A percentile compares a stretch with the other conserved stretches of the same genome.
These are phyloP conservation scores for Melopsittacus undulatus DNA, from an alignment of 2,797 vertebrate genomes.

Conservation along the genomic window DNA sequence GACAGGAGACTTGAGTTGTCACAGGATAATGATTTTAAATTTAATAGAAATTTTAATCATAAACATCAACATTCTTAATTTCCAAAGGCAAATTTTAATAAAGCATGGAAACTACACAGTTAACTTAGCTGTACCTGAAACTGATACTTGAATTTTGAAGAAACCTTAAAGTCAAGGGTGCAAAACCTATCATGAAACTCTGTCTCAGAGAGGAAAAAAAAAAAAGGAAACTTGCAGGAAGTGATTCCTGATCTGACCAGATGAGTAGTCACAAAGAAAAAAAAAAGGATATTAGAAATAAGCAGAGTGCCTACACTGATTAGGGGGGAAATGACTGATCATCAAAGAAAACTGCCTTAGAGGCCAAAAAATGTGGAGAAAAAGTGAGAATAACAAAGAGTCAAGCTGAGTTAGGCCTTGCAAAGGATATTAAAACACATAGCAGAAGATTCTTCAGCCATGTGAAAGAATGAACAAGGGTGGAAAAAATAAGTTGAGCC, in stretches of 20 bases:
- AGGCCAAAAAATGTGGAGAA: conserved; percentile 20
- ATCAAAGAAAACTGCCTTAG: conserved; percentile 35
- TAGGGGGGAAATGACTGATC: not conserved
- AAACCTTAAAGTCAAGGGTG: not conserved
- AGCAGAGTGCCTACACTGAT: conserved; percentile 14
- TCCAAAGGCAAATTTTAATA: not conserved
- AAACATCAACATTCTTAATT: not conserved
- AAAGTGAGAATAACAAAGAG: conserved; percentile 48
- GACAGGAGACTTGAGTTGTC: not conserved
- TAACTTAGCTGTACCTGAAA: not conserved
- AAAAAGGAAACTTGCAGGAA: not conserved
- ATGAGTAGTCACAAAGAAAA: not conserved
- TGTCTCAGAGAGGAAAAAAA: not conserved
- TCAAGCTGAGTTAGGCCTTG: conserved; percentile 30
- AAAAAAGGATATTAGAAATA: conserved; percentile 24
- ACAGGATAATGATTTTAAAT: not conserved
- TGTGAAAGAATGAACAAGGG: not conserved
- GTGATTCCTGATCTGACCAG: not conserved
- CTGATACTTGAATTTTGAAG: not conserved
- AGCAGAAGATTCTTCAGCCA: conserved; percentile 14
- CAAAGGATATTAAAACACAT: conserved; percentile 49
- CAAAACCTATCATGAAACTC: not conserved
- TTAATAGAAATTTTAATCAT: not conserved
- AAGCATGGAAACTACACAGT: not conserved
- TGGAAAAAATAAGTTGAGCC: not conserved